Base-by-base conservation (phyloP, 2,113 vertebrate species). In the Stictonetta naevosa region DNA sequence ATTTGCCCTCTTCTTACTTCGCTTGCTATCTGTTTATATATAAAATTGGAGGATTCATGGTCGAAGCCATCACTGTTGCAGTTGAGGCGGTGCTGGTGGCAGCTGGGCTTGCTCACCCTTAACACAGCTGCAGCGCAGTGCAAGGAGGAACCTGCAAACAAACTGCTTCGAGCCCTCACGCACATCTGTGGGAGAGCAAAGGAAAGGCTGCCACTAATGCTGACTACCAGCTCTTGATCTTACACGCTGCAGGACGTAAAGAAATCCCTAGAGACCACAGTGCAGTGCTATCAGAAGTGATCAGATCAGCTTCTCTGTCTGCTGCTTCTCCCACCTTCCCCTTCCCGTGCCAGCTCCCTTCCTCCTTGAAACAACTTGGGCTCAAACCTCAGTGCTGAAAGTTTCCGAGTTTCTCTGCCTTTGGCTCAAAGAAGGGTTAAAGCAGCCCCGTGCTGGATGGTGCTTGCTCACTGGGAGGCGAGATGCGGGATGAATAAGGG, bases 351-450 rank as follows among this genome's bases (percentile, higher is more conserved):
- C 18, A 7, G 7, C 18, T 38, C 15, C 50, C 5, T n/a, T 74
- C 23, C 21, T 3, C 28, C 8, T 31, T 83, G 40, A 46, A 82
- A 38, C 21, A 72, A 42, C 46, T 79, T 67, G 0, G 0, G 16
- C 60, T 68, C 40, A 40, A 67, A 4, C 36, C 46, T 58, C 69
- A 29, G 25, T 4, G 2, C 5, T 28, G 21, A 73, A 75, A 94
- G 36, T 75, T 52, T 18, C 53, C 64, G 18, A 15, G 8, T 73
- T 90, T 73, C 58, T 34, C 63, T 4, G 52, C 4, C 0, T 48
- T 73, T 52, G 68, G 11, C 58, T 64, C 29, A 15, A 22, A 21
- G 74, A 84, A 93, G 84, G 77, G 90, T 90, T 93, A 94, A 96
- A 67, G 22, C 21, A 1, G 34, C 58, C 88, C 42, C 1, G 13